A percentile compares a stretch with the other conserved stretches of the same genome.
Conservation (phyloP, 2,797 vertebrate genomes). For the Rhodeus uyekii region DNA sequence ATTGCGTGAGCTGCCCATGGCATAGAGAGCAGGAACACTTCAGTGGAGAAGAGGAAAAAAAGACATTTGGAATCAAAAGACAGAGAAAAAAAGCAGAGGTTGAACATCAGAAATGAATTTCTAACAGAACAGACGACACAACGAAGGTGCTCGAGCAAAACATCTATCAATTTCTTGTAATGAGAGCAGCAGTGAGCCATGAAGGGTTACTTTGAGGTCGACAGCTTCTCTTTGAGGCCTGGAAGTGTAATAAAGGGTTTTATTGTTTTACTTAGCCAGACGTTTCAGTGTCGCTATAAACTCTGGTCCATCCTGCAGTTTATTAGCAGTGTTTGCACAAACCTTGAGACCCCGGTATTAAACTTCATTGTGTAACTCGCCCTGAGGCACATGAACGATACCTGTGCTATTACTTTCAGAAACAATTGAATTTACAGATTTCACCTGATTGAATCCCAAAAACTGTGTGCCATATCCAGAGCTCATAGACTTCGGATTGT, state of each 20-base stretch:
- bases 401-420: not conserved
- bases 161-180: not conserved
- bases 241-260: not conserved
- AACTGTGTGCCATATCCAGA: no score
- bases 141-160: not conserved
- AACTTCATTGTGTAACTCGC: not conserved
- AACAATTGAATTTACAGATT: not conserved
- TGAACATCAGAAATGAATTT: constrained; percentile 9
- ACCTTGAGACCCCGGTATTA: not conserved
- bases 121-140: not conserved
- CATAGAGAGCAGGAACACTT: not conserved
- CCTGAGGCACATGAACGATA: not conserved
- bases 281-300: not conserved
- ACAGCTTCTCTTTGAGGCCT: not conserved
- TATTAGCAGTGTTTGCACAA: not conserved
- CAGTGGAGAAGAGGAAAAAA: not conserved
- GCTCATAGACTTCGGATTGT: not conserved
- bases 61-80: not conserved
- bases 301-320: not conserved
- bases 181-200: not conserved
- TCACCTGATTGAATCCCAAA: not conserved
- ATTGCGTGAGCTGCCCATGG: not conserved
- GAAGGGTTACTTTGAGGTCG: not conserved
- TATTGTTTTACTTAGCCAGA: not conserved
- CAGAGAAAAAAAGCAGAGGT: not conserved